Conservation (phyloP, 2,888 invertebrate species). For the Carpatolechia fugitivella region DNA sequence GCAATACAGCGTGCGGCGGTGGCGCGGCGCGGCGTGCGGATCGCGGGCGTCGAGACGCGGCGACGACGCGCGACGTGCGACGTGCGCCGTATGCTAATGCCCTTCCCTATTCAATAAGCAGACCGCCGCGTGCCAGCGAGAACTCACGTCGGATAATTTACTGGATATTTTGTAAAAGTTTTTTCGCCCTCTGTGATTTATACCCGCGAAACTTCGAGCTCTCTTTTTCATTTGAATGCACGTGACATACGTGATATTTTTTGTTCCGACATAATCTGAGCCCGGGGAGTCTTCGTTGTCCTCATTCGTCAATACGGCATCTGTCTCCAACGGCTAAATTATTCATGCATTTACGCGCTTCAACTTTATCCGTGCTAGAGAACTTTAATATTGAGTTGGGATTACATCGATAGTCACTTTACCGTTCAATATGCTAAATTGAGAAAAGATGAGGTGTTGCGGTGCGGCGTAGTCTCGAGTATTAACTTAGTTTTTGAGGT, state of each 20-base stretch:
- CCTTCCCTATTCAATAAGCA: slow-evolving; percentile 77
- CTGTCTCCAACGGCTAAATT: slow-evolving; percentile 71
- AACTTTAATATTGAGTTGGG: slow-evolving; percentile 65
- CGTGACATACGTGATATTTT: slow-evolving; percentile 78
- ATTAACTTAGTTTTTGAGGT: slow-evolving; percentile 33
- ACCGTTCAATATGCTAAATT: slow-evolving; percentile 61
- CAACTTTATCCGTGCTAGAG: slow-evolving; percentile 58
- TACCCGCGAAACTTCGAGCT: slow-evolving; percentile 76
- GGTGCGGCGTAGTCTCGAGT: slow-evolving; percentile 20
- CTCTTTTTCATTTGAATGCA: slow-evolving; percentile 79
- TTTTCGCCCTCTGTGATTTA: slow-evolving; percentile 79
- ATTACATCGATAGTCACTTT: slow-evolving; percentile 68
- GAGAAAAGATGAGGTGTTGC: slow-evolving; percentile 50
- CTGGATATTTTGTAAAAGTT: slow-evolving; percentile 80
- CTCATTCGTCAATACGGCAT: slow-evolving; percentile 69
- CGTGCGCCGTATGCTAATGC: slow-evolving; percentile 76
- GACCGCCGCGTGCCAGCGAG: slow-evolving; percentile 76
- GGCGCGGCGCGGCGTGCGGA: slow-evolving; percentile 16
- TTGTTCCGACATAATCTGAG: slow-evolving; percentile 72
- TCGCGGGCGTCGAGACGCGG: slow-evolving; percentile 23
- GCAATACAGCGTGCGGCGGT: neutral
- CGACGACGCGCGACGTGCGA: slow-evolving; percentile 47
- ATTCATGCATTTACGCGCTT: slow-evolving; percentile 74
- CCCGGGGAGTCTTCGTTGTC: slow-evolving; percentile 57
- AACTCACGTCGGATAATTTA: slow-evolving; percentile 80